Evolutionary conservation across 2,888 invertebrate genomes (phyloP).

Genomic region (Macropis europaea): DNA sequence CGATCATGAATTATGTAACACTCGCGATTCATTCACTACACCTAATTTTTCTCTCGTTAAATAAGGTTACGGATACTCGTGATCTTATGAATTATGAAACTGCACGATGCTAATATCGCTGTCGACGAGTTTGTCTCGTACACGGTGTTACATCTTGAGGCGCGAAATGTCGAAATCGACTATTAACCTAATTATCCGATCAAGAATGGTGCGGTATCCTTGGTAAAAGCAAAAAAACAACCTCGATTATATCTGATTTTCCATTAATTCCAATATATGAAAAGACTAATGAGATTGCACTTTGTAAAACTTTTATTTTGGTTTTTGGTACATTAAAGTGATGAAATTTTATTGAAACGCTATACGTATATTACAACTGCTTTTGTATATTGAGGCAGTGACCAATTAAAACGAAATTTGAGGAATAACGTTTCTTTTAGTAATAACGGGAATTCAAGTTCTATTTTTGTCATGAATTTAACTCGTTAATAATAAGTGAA

Average conservation of each 20-base stretch:
- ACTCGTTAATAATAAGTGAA: too few relatives aligned
- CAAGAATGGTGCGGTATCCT: not conserved
- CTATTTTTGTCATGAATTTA: too few relatives aligned
- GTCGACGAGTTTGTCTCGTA: slow-evolving; percentile 1
- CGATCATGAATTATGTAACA: slow-evolving; percentile 27
- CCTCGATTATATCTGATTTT: not conserved
- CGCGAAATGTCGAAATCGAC: slow-evolving; percentile 22
- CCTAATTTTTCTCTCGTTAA: slow-evolving; percentile 14
- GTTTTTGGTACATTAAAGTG: too few relatives aligned
- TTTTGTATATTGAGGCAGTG: too few relatives aligned
- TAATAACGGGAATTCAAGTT: too few relatives aligned
- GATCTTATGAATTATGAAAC: slow-evolving; percentile 23
- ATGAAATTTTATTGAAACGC: too few relatives aligned
- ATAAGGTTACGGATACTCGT: slow-evolving; percentile 12
- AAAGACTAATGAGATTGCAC: too few relatives aligned
- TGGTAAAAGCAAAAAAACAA: not conserved
- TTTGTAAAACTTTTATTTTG: too few relatives aligned
- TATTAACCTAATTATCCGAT: slow-evolving; percentile 5
- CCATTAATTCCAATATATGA: not conserved
- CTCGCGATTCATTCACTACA: slow-evolving; percentile 3
- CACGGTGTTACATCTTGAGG: not conserved
- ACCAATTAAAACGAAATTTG: too few relatives aligned
- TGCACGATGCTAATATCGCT: slow-evolving; percentile 2
- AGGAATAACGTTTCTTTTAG: too few relatives aligned
- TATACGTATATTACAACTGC: too few relatives aligned